phyloP scores from a whole-genome alignment of 2,888 invertebrate species.

The Lagria hirta region DNA sequence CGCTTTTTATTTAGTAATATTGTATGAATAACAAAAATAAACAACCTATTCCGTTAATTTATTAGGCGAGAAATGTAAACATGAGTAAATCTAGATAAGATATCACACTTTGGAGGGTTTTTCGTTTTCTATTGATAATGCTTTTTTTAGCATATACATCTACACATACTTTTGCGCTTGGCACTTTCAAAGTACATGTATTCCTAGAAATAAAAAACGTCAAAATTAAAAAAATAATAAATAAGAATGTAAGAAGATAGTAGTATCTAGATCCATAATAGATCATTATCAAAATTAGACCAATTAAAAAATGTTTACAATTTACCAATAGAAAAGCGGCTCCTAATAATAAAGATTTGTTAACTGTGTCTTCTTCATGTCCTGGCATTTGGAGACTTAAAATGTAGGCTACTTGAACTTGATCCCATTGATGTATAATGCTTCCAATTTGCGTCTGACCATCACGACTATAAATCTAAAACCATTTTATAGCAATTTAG shows the following conservation, averaged over 20 bases:
- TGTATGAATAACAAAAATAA: too few species aligned
- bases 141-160: constrained; percentile 44
- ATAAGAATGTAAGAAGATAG: too few species aligned
- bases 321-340: constrained; percentile 81
- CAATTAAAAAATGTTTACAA: constrained; percentile 16
- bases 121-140: too few species aligned
- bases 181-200: constrained; percentile 65
- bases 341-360: constrained; percentile 79
- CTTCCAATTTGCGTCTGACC: constrained; percentile 64
- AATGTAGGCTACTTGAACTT: constrained; percentile 67
- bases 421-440: constrained; percentile 73
- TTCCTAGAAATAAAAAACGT: constrained; percentile 60
- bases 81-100: too few species aligned
- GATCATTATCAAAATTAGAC: too few species aligned
- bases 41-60: too few species aligned
- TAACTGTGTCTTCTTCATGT: constrained; percentile 67
- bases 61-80: too few species aligned
- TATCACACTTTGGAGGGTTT: too few species aligned
- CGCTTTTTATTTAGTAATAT: too few species aligned
- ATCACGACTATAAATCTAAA: constrained; percentile 62
- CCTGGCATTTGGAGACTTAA: constrained; percentile 76
- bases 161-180: constrained; percentile 44
- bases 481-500: constrained; percentile 29
- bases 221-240: constrained; percentile 4
- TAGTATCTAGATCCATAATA: too few species aligned